A percentile compares a stretch with the other conserved stretches of the same genome.
Evolutionary conservation across 2,113 vertebrate genomes (phyloP).

Genomic region (Mastomys coucha): DNA sequence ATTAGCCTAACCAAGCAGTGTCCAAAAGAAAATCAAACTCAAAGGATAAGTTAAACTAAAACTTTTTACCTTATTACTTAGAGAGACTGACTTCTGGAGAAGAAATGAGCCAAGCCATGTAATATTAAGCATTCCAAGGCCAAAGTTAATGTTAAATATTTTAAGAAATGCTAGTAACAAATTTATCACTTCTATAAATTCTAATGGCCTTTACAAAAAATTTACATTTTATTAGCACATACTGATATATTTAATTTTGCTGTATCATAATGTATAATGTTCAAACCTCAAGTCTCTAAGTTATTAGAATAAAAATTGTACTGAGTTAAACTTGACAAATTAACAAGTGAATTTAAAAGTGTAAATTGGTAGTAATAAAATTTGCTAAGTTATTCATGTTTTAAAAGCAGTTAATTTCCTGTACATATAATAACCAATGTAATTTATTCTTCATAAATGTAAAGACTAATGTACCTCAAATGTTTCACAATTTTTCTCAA

Average conservation of each 20-base stretch:
- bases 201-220: background rate
- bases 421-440: background rate
- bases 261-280: slow-evolving; percentile 11
- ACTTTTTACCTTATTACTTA: background rate
- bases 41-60: slow-evolving; percentile 3
- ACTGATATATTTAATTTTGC: background rate
- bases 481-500: background rate
- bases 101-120: background rate
- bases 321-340: background rate
- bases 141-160: background rate
- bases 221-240: background rate
- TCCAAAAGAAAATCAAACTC: slow-evolving; percentile 25
- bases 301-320: background rate
- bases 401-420: background rate
- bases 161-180: slow-evolving; percentile 37
- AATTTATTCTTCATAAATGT: background rate
- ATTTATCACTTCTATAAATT: background rate
- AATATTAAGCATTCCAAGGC: background rate
- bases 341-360: slow-evolving; percentile 11
- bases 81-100: slow-evolving; percentile 11
- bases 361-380: background rate
- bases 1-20: background rate
- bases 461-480: background rate
- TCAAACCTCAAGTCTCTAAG: background rate
- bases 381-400: background rate